Evolutionary conservation across 1,140 invertebrate genomes (phyloP).

Genomic region (Streblospio benedicti): DNA sequence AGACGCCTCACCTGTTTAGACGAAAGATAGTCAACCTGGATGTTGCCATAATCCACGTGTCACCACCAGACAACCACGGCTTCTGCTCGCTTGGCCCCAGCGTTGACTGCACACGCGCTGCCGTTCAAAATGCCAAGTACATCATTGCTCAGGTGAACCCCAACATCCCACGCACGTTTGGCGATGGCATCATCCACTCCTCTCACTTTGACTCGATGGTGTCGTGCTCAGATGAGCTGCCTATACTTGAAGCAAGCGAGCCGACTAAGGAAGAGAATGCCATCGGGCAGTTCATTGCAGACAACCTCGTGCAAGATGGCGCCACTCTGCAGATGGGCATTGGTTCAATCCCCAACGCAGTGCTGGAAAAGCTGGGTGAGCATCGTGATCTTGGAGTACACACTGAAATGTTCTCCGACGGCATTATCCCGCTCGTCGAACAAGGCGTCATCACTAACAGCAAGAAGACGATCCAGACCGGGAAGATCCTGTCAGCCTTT

Average conservation of each 20-base stretch:
- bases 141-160: slow-evolving; percentile 75
- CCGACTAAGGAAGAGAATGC: slow-evolving; percentile 63
- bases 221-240: slow-evolving; percentile 62
- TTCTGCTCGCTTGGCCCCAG: slow-evolving; percentile 83
- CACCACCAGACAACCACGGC: slow-evolving; percentile 78
- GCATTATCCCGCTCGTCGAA: slow-evolving; percentile 75
- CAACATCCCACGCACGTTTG: slow-evolving; percentile 81
- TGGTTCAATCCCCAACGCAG: slow-evolving; percentile 84
- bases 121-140: slow-evolving; percentile 71
- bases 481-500: slow-evolving; percentile 79
- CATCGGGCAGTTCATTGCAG: slow-evolving; percentile 76
- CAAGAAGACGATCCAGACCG: slow-evolving; percentile 68
- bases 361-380: slow-evolving; percentile 63
- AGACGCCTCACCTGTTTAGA: slow-evolving; percentile 82
- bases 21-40: slow-evolving; percentile 73
- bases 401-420: slow-evolving; percentile 88
- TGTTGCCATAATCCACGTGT: slow-evolving; percentile 73
- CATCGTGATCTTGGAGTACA: slow-evolving; percentile 90
- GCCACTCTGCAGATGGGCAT: slow-evolving; percentile 92
- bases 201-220: slow-evolving; percentile 85
- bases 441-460: slow-evolving; percentile 78
- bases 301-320: slow-evolving; percentile 80
- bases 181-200: slow-evolving; percentile 76
- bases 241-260: slow-evolving; percentile 58
- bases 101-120: slow-evolving; percentile 80